A percentile compares a stretch with the other conserved stretches of the same genome.
Conservation (phyloP, 2,797 vertebrate genomes). For the Crax fasciolata region DNA sequence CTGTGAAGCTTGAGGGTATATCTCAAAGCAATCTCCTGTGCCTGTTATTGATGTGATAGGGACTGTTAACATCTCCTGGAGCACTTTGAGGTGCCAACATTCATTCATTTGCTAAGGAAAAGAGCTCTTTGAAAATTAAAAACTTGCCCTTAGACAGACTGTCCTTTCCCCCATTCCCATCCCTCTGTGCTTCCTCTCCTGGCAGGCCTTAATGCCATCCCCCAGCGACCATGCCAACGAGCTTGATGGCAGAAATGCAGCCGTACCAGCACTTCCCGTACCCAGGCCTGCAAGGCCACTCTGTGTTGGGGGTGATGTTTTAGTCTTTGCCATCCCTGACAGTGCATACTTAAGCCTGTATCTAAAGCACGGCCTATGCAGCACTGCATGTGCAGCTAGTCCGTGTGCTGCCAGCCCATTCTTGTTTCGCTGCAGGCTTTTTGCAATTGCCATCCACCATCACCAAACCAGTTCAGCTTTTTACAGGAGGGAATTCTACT, state of each 20-base stretch:
- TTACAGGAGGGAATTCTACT: not conserved
- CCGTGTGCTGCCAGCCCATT: not conserved
- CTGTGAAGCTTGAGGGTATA: not conserved
- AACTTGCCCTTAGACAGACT: not conserved
- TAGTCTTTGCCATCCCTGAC: not conserved
- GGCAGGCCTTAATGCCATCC: not conserved
- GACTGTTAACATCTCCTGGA: constrained; percentile 44
- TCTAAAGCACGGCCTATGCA: not conserved
- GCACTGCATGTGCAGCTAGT: not conserved
- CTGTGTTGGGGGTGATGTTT: not conserved
- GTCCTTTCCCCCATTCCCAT: not conserved
- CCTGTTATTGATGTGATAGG: not conserved
- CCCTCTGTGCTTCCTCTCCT: not conserved
- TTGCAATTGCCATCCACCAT: not conserved
- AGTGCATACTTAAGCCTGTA: fast-evolving
- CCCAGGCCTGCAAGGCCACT: not conserved
- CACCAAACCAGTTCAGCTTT: not conserved
- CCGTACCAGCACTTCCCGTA: fast-evolving
- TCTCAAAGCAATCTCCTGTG: not conserved
- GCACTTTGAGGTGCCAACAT: not conserved
- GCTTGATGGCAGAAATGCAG: not conserved
- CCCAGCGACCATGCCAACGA: not conserved
- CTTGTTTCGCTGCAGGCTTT: not conserved
- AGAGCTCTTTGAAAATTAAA: not conserved
- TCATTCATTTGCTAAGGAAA: constrained; percentile 41